Base-by-base conservation (phyloP, 1,140 invertebrate species). In the Diploscapter pachys region DNA sequence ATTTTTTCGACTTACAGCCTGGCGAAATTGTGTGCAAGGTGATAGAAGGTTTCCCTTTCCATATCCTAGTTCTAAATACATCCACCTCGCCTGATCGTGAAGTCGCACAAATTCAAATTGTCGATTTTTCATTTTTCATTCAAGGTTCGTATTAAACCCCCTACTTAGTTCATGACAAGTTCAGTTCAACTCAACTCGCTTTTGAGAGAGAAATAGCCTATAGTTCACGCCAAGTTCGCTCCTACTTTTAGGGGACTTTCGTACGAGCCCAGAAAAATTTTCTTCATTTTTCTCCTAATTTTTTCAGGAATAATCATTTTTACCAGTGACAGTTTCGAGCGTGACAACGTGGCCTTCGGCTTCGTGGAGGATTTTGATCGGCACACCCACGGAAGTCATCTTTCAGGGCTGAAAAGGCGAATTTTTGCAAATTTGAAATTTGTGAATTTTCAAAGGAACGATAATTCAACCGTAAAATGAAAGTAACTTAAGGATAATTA, bases 321-420 rank as follows among this genome's bases (percentile, higher is more conserved):
- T 59, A 59, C 57, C 31, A 59, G 57, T 59, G 57, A 59, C 57
- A 59, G 57, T 59, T 59, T 31, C 57, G 9, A 59, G 31, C 9
- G 57, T 59, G 9, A 59, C 57, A 31, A 59, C 31, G 57, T 59
- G 9, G 11, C 96, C 96, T 88, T 99, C 96, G 5, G 96, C 96
- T 90, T 99, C 96, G 83, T 59, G 57, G 31, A 59, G 57, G 31
- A 59, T 59, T 31, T 59, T 59, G 57, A 59, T 59, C 9, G 57
- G 57, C 57, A 59, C 31, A 1, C 57, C 57, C 9, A 31, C 57
- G 9, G 57, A 59, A 11, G 57, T 11, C 57, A 59, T 59, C 57
- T 59, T n/a, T 54, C 3, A 67, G 3, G 65, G 31, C 5, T 50
- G 13, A 67, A 67, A 67, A 67, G 9, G n/a, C 50, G 65, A 65